phyloP scores from a whole-genome alignment of 2,113 vertebrate species.

The Rhinoderma darwinii region DNA sequence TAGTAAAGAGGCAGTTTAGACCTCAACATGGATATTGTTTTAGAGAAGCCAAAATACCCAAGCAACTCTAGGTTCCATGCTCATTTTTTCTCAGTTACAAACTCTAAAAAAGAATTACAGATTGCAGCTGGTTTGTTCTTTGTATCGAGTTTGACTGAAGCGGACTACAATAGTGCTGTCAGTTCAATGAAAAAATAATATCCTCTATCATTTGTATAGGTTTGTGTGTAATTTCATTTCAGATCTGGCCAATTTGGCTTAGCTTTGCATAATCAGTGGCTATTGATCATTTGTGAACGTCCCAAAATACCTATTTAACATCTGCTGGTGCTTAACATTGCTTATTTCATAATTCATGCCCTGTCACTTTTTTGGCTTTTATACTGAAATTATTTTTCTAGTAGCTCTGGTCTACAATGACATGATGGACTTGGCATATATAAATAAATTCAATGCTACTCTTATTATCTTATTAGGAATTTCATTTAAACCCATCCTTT shows the following conservation, averaged over 20 bases:
- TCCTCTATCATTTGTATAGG: neutral
- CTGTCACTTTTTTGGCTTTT: neutral
- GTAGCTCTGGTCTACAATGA: neutral
- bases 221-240: neutral
- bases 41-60: neutral
- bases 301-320: neutral
- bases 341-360: neutral
- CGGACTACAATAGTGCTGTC: neutral
- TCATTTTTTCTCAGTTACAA: neutral
- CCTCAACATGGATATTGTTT: neutral
- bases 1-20: neutral
- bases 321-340: neutral
- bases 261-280: neutral
- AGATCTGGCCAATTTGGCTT: neutral
- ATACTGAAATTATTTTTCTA: neutral
- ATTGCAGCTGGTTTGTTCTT: neutral
- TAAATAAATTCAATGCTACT: neutral
- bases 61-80: neutral
- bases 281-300: neutral
- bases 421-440: neutral
- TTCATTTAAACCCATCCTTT: too few species aligned
- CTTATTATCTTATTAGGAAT: neutral
- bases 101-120: neutral
- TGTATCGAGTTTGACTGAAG: neutral
- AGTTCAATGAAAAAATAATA: neutral